Evolutionary conservation across 1,140 invertebrate species (phyloP).

Genomic region (Dolichoris vasculosae): DNA sequence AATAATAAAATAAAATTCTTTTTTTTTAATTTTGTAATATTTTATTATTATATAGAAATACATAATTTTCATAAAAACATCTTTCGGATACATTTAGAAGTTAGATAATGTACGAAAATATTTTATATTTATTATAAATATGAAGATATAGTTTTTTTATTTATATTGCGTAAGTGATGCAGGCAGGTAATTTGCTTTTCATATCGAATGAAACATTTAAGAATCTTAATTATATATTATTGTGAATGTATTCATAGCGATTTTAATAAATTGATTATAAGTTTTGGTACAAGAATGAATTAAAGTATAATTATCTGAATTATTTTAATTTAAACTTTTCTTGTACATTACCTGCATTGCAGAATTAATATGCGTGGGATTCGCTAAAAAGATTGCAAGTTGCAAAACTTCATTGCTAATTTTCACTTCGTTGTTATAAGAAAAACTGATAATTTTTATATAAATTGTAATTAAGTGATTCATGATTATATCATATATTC

Average conservation of each 20-base stretch:
- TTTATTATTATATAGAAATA: neutral
- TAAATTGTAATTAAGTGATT: slow-evolving; percentile 44
- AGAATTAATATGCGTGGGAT: slow-evolving; percentile 19
- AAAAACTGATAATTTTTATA: slow-evolving; percentile 37
- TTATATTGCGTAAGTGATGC: too few relatives aligned
- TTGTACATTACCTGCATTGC: neutral
- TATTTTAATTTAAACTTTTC: neutral
- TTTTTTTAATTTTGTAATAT: neutral
- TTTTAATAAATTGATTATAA: neutral
- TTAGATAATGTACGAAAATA: too few relatives aligned
- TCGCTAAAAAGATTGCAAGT: neutral
- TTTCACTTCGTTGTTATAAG: slow-evolving; percentile 45
- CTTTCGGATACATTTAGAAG: too few relatives aligned
- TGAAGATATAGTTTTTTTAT: too few relatives aligned
- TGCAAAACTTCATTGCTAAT: slow-evolving; percentile 24
- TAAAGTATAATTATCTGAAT: neutral
- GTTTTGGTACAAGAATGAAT: neutral
- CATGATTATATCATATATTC: slow-evolving; percentile 64
- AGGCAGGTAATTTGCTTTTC: too few relatives aligned
- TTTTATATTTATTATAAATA: too few relatives aligned
- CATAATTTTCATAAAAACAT: too few relatives aligned
- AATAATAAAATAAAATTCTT: neutral
- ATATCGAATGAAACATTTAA: too few relatives aligned
- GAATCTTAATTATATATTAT: too few relatives aligned
- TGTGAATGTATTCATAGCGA: too few relatives aligned